Evolutionary conservation across 2,113 vertebrate genomes (phyloP).

Genomic region (Phocoena phocoena): DNA sequence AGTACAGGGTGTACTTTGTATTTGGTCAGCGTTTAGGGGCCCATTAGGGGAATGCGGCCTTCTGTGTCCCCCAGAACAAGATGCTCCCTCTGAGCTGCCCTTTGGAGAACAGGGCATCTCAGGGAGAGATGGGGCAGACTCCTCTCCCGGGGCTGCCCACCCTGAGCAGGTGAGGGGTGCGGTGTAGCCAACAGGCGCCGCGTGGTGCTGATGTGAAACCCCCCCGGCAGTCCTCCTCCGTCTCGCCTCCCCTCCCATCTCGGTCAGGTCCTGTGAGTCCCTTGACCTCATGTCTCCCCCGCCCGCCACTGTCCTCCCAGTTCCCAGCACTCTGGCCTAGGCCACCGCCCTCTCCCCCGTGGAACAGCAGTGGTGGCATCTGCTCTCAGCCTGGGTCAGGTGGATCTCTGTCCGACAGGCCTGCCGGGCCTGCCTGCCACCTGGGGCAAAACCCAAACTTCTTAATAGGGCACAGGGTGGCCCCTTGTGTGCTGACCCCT

Average conservation of each 20-base stretch:
- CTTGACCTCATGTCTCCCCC: accelerated
- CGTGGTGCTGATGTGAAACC: neutral
- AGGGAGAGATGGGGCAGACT: neutral
- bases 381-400: neutral
- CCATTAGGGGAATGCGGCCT: accelerated
- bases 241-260: accelerated
- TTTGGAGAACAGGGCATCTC: neutral
- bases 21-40: accelerated
- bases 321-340: neutral
- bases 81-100: neutral
- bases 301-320: neutral
- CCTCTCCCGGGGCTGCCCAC: neutral
- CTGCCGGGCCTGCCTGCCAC: neutral
- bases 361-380: no score
- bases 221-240: no score
- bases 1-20: accelerated
- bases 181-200: neutral
- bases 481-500: neutral
- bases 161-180: neutral
- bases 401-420: neutral
- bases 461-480: accelerated
- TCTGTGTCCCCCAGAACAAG: neutral
- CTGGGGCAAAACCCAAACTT: neutral
- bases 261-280: neutral
- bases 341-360: accelerated